Evolutionary conservation across 2,797 vertebrate species (phyloP), one percentile per base, ranked within the genome.

Genomic region (Dromococcyx pavoninus): DNA sequence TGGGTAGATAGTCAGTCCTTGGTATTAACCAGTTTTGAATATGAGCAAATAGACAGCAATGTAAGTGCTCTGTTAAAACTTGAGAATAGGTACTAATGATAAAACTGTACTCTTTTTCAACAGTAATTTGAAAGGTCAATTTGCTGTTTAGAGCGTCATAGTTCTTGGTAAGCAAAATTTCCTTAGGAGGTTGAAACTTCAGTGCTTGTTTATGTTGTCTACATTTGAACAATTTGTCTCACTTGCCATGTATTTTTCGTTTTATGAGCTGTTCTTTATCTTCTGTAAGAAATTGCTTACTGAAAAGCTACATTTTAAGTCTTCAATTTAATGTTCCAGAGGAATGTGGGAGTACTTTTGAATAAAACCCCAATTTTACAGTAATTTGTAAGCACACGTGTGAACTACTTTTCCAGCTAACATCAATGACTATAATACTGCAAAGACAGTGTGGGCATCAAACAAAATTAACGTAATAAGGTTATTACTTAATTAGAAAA

Each of bases 401-500:
- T 32, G 6, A 87, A 69, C 41, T 66, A 51, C 46, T 89, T 85
- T 91, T 92, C 61, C 57, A 74, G 75, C 46, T 41, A 65, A 43
- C 50, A 72, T 75, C 11, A 15, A 62, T 66, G 85, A 76, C 78
- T 91, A 35, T 65, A 51, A 35, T 11, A 90, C 22, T 60, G 41
- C n/a, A 78, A 71, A 86, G 54, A 66, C 44, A 92, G 50, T n/a
- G 51, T 91, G 23, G 57, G 28, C 50, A 69, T 81, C 76, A 92
- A 92, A 87, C 66, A 83, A 94, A 97, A 91, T 75, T 50, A 82
- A 82, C 84, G 32, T 81, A 73, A 11, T 78, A 80, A 83, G 48
- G 51, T 86, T 91, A 82, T 91, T 80, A 71, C 61, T 74, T 89
- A 89, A 84, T 91, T 88, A 86, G 73, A 57, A 66, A 91, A 91